phyloP scores from a whole-genome alignment of 1,140 invertebrate species.

The Frieseomelitta varia region DNA sequence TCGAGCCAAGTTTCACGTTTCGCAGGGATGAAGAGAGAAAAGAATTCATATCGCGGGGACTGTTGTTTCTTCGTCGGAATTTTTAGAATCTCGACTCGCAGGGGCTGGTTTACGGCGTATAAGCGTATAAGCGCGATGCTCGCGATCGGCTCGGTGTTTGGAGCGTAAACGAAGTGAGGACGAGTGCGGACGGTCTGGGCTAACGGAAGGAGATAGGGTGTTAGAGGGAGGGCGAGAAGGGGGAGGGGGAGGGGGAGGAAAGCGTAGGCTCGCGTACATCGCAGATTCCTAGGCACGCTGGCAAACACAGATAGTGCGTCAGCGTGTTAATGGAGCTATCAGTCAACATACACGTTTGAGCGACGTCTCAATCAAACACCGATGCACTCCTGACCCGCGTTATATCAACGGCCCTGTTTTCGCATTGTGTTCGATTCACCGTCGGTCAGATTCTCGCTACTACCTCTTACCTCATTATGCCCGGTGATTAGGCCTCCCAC shows the following conservation, averaged over 20 bases:
- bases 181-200: not conserved
- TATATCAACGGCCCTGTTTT: slow-evolving; percentile 61
- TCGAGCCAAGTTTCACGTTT: no score
- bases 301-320: slow-evolving; percentile 73
- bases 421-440: slow-evolving; percentile 62
- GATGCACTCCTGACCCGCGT: slow-evolving; percentile 65
- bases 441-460: slow-evolving; percentile 22
- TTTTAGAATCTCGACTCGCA: slow-evolving; percentile 17
- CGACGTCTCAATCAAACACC: slow-evolving; percentile 77
- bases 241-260: not conserved
- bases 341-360: slow-evolving; percentile 74
- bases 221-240: no score
- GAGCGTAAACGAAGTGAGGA: slow-evolving; percentile 15
- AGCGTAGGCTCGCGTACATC: slow-evolving; percentile 14
- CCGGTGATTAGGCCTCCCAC: slow-evolving; percentile 41
- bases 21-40: no score
- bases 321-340: slow-evolving; percentile 76
- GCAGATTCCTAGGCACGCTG: slow-evolving; percentile 43
- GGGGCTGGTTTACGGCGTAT: no score
- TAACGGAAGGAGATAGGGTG: not conserved
- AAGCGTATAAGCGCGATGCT: not conserved
- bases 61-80: slow-evolving; percentile 6
- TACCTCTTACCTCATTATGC: slow-evolving; percentile 49
- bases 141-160: not conserved
- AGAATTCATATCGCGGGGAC: no score